Percentiles rank a stretch among this genome's conserved stretches.
phyloP scores from a whole-genome alignment of 2,113 vertebrate species.

The Erpornis zantholeuca region DNA sequence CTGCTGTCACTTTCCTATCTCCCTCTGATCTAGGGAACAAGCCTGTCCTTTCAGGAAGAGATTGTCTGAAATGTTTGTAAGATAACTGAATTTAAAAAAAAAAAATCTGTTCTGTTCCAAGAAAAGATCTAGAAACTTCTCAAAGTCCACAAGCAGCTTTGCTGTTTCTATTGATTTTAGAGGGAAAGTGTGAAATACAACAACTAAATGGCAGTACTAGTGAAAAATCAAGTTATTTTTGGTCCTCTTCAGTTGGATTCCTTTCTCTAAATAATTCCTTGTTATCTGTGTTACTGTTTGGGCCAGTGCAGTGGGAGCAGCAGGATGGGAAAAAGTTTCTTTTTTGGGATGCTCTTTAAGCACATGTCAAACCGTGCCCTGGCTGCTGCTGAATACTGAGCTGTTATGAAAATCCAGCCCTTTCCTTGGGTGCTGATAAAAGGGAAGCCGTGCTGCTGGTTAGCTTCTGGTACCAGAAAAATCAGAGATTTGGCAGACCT shows the following conservation, averaged over 20 bases:
- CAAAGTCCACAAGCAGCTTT: neutral
- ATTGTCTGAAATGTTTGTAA: neutral
- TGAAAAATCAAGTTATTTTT: constrained; percentile 2
- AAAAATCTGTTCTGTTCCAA: neutral
- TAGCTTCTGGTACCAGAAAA: neutral
- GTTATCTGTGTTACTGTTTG: neutral
- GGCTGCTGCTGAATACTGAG: neutral
- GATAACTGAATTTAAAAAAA: neutral
- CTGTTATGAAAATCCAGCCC: neutral
- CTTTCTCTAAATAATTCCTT: neutral
- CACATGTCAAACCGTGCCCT: neutral
- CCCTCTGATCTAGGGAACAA: neutral
- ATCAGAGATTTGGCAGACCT: neutral
- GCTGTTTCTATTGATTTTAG: neutral
- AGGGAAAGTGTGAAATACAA: neutral
- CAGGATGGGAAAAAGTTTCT: neutral
- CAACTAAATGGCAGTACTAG: neutral
- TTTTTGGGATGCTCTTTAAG: neutral
- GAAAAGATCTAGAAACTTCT: neutral
- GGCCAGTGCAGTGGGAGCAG: neutral
- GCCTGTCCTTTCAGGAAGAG: neutral
- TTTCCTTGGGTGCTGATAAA: neutral
- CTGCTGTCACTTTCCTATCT: neutral
- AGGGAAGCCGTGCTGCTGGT: neutral
- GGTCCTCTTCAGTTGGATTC: neutral